Base-by-base conservation (phyloP, 1,140 invertebrate genomes). In the Bombus huntii region DNA sequence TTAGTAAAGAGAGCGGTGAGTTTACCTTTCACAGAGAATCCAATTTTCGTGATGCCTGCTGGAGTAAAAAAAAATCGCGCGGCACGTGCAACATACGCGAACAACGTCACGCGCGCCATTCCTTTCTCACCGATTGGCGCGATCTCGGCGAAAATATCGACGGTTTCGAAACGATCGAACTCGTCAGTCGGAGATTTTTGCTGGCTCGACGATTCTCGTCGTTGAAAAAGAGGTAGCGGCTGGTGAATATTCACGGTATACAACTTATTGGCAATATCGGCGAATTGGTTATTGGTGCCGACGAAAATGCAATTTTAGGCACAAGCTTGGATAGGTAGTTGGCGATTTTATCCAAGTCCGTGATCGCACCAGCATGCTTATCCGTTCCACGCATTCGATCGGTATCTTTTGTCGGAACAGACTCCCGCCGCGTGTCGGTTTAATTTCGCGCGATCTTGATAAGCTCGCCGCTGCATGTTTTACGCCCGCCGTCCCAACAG, bases 371-470 rank as follows among this genome's bases (percentile, higher is more conserved):
- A 13, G 28, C 37, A 39, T 34, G 74, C n/a, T 73, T 37, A 81
- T 65, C 74, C 75, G 57, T 74, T 71, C 39, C 70, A 59, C 31
- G n/a, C 3, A 44, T 76, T 81, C 81, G 81, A 88, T 89, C 71
- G 62, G n/a, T 88, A 88, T 85, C 83, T 81, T 72, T 81, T 15
- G 79, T 39, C 59, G 28, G 57, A 44, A 22, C 87, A 65, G 73
- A 85, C 73, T 74, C 31, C 34, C 53, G 62, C 44, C 25, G 37
- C 74, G 34, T 13, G 65, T 10, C n/a, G 22, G 6, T 82, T 88
- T 73, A 77, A 89, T 89, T 86, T 88, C 34, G 31, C 59, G 53
- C 62, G 42, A 80, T 89, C 68, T 59, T 47, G 82, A 84, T 70
- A 81, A 44, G 65, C 78, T 47, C 53, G 25, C 47, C 80, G 66